Base-by-base conservation (phyloP, 1,140 invertebrate genomes). In the Phthorimaea operculella region DNA sequence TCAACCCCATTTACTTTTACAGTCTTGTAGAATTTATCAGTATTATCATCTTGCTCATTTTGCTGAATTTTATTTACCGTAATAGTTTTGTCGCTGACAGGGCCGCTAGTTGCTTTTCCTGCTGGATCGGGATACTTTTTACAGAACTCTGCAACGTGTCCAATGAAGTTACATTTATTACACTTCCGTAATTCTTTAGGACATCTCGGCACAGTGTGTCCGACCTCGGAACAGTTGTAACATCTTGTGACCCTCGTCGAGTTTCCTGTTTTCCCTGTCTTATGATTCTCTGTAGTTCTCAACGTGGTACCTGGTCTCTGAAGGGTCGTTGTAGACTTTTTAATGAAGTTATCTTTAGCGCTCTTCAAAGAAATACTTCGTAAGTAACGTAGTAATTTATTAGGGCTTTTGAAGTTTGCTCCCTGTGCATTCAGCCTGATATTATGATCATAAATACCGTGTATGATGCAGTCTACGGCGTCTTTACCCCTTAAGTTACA, bases 361-460 rank as follows among this genome's bases (percentile, higher is more conserved):
- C n/a, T 48, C 33, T 48, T 55, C 12, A 21, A 10, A 9, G 44
- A 39, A 17, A 55, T 48, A 15, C 28, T 55, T 3, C 54, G 33
- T 33, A 55, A 18, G n/a, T 55, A 55, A 18, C 48, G 8, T 8
- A 55, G 54, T 4, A 55, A 28, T 15, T 55, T 51, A 21, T 39
- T 48, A 3, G 54, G 28, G 4, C 6, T 48, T 39, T 55, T 50
- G 21, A 55, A 55, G 39, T 55, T 55, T 17, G 47, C n/a, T 11
- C 54, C 36, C 21, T 55, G 54, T 1, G 54, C 54, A 28, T 55
- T 55, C 6, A 55, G 17, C 18, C 42, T 33, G 4, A 55, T 51
- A 39, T 55, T 55, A 42, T 36, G 8, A 33, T 55, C 54, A 15
- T 17, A 55, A 7, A 55, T 55, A 12, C 54, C 54, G 4, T 55